phyloP scores from a whole-genome alignment of 2,113 vertebrate species.

The Campylomormyrus numenius region DNA sequence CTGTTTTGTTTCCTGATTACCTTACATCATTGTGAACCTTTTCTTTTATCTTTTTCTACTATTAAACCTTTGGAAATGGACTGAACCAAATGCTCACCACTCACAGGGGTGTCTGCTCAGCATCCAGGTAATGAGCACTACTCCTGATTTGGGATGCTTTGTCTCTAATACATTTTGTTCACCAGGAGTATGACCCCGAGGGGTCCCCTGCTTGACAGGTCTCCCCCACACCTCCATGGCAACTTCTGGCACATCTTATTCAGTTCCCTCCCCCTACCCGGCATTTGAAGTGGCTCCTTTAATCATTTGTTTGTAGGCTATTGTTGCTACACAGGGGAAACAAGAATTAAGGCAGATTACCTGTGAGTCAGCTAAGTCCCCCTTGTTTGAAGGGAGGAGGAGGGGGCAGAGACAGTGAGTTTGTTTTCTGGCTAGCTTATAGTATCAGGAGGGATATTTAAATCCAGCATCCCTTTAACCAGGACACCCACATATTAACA shows the following conservation, averaged over 20 bases:
- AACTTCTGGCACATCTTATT: background rate
- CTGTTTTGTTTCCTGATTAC: background rate
- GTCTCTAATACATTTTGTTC: background rate
- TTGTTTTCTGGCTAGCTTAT: background rate
- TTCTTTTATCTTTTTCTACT: background rate
- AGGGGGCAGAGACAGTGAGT: background rate
- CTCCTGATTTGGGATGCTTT: background rate
- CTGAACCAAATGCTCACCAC: background rate
- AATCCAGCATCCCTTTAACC: background rate
- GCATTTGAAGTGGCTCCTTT: constrained; percentile 4
- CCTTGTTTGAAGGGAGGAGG: background rate
- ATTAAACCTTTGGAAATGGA: background rate
- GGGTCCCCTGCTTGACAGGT: background rate
- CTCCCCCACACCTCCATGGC: background rate
- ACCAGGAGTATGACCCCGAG: background rate
- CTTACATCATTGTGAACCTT: background rate
- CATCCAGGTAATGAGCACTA: background rate
- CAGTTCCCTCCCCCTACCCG: background rate
- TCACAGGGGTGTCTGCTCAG: background rate
- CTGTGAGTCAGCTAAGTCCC: background rate
- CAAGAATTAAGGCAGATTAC: background rate
- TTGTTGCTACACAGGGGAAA: background rate
- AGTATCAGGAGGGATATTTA: background rate
- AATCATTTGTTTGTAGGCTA: constrained; percentile 11
- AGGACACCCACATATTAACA: background rate